Evolutionary conservation across 2,888 invertebrate genomes (phyloP).

Genomic region (Andrena minutula): DNA sequence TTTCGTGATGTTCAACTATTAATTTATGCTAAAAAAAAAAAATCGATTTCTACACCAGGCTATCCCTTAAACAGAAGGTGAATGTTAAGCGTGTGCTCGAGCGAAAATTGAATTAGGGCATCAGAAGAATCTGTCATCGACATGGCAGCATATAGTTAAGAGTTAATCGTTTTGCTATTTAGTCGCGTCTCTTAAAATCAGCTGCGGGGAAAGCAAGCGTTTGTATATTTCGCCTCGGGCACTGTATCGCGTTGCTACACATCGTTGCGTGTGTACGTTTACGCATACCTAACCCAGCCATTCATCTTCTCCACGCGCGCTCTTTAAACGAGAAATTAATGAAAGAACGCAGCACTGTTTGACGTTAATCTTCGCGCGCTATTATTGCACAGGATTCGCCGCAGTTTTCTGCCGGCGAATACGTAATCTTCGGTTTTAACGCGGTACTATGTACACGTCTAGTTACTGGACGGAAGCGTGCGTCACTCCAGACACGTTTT

Average conservation of each 20-base stretch:
- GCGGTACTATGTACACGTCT: background rate
- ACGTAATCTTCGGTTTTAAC: background rate
- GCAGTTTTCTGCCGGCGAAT: slow-evolving; percentile 6
- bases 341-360: slow-evolving; percentile 28
- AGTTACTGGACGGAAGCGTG: background rate
- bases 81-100: background rate
- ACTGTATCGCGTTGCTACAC: background rate
- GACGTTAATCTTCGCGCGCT: slow-evolving; percentile 34
- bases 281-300: slow-evolving; percentile 19
- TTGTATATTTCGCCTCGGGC: slow-evolving; percentile 28
- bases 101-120: background rate
- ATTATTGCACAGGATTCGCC: slow-evolving; percentile 11
- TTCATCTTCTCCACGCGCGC: slow-evolving; percentile 34
- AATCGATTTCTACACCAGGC: too few species aligned
- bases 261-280: background rate
- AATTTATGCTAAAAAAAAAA: too few species aligned
- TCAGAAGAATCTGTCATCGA: too few species aligned
- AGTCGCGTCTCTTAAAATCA: background rate
- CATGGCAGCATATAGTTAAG: background rate
- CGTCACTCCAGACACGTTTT: background rate
- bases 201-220: background rate
- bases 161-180: slow-evolving; percentile 12
- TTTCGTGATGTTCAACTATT: too few species aligned
- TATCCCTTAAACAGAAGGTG: background rate
- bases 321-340: slow-evolving; percentile 49